Base-by-base conservation (phyloP, 2,113 vertebrate species). In the Indicator maculatus region DNA sequence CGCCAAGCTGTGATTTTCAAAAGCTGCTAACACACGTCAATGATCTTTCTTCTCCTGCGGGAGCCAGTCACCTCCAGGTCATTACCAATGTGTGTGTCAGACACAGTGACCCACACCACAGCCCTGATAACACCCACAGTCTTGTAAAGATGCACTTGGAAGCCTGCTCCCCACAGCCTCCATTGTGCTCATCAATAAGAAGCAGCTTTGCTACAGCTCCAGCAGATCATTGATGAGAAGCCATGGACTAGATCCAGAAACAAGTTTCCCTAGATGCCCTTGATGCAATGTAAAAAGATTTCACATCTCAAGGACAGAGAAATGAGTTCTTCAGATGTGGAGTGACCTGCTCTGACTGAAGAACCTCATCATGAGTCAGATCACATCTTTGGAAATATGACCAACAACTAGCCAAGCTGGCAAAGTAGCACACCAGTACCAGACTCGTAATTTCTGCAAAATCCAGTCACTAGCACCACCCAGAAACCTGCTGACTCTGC, bases 151-250 rank as follows among this genome's bases (percentile, higher is more conserved):
- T 12, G 23, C 14, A 13, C 27, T 17, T 14, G 44, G 26, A 38
- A 64, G 24, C 21, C 16, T 30, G 45, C 24, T 66, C 53, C 26
- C 38, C 15, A 7, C 38, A 83, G 39, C 39, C 52, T 65, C 82
- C 26, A 0, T 72, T 64, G 39, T 10, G 8, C 59, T 41, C 1
- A 0, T 28, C 73, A 33, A 16, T 56, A 47, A 47, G 33, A 20
- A 71, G 31, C 53, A 80, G 39, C 83, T 71, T 52, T 75, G 53
- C 64, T 0, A 0, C 45, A 36, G 39, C 28, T 76, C 19, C 69
- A 76, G 83, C 27, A 50, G 23, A 14, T 53, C 20, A 5, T 1
- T 33, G 24, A 12, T 0, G 3, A 39, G 63, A 27, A 65, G 39
- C 52, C 33, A 26, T 2, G 9, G 33, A 44, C 33, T 0, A 0